Conservation (phyloP, 2,113 vertebrate species). For the Colius striatus region DNA sequence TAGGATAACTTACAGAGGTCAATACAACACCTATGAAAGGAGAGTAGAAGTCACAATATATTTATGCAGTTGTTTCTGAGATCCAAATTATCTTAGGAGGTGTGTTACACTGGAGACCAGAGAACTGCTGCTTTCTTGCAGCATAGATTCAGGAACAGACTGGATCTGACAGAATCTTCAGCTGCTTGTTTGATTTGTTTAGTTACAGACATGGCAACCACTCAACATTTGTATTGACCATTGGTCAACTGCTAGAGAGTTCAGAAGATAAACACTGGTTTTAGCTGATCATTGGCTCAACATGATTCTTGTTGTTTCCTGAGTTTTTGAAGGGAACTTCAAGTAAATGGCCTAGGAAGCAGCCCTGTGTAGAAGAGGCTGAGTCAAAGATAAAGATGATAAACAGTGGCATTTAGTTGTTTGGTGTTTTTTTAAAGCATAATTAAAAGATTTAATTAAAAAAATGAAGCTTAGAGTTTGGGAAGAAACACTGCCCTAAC, state of each 20-base stretch:
- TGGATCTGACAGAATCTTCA: neutral
- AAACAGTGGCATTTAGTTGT: neutral
- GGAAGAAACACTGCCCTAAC: neutral
- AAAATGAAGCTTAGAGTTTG: neutral
- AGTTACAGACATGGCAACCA: neutral
- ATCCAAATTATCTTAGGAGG: neutral
- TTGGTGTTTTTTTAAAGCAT: neutral
- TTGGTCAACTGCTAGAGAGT: neutral
- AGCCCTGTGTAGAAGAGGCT: neutral
- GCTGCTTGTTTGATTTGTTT: neutral
- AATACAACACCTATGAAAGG: neutral
- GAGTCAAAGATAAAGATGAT: neutral
- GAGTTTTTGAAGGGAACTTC: neutral
- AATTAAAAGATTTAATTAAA: neutral
- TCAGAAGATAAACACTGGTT: neutral
- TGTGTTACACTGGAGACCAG: neutral
- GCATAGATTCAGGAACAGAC: neutral
- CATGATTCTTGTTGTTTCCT: neutral
- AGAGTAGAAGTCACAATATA: neutral
- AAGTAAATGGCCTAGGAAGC: neutral
- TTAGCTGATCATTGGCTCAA: neutral
- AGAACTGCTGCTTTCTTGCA: neutral
- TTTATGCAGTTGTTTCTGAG: neutral
- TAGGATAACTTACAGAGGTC: neutral
- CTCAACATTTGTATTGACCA: neutral